These are phyloP conservation scores for Podotricha telesiphe DNA, from an alignment of 2,888 invertebrate genomes.

Conservation along the genomic window DNA sequence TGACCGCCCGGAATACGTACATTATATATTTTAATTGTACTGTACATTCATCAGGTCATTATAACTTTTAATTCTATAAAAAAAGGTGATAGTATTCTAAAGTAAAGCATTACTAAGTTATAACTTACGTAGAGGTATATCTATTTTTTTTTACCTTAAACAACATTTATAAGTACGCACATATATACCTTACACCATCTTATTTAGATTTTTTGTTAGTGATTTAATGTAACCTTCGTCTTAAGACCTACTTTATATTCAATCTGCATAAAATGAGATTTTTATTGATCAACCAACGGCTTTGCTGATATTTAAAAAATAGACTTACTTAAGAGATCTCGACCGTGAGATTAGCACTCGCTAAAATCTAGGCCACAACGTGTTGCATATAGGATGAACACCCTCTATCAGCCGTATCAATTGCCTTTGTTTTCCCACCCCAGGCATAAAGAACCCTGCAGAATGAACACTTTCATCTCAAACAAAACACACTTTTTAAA, in stretches of 20 bases:
- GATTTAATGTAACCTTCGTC: neutral
- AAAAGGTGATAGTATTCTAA: neutral
- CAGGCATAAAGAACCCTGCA: constrained; percentile 52
- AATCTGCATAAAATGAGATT: neutral
- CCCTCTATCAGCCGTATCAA: constrained; percentile 62
- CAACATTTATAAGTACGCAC: too few species aligned
- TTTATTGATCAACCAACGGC: constrained; percentile 23
- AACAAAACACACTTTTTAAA: constrained; percentile 43
- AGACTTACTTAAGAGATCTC: constrained; percentile 23
- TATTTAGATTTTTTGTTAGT: too few species aligned
- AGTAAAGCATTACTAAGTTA: neutral
- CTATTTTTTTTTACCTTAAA: too few species aligned
- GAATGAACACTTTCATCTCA: constrained; percentile 43
- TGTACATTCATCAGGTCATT: constrained; percentile 33
- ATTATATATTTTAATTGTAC: constrained; percentile 40
- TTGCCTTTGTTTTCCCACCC: constrained; percentile 60
- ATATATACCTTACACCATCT: too few species aligned
- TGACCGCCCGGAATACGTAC: constrained; percentile 55
- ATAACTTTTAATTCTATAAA: neutral
- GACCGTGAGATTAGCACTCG: constrained; percentile 26
- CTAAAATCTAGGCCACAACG: constrained; percentile 61
- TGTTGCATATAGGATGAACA: constrained; percentile 58
- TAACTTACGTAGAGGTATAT: too few species aligned
- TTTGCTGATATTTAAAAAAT: constrained; percentile 30
- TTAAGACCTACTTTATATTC: neutral